Evolutionary conservation across 2,888 invertebrate genomes (phyloP), one percentile per base, ranked within the genome.

Genomic region (Nowickia ferox): DNA sequence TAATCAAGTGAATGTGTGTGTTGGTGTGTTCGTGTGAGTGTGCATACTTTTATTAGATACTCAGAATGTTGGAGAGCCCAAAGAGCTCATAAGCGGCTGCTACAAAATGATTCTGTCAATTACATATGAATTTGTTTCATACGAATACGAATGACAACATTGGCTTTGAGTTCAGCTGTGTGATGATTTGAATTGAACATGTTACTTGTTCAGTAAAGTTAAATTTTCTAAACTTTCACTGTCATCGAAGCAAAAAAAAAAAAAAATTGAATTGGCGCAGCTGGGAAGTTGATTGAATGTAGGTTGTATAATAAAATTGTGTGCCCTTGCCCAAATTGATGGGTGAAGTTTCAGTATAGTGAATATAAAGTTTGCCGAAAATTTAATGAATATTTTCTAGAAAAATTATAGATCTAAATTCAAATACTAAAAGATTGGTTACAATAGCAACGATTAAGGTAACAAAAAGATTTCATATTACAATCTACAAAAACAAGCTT

Each of bases 51-150:
- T 30, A 30, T 30, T 30, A 30, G 6, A 30, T 30, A 30, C 30
- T 30, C 30, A 30, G 6, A 30, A 65, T 74, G 44, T 78, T 44
- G 48, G 17, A 76, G 42, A 71, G 48, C 63, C 46, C 48, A 53
- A 71, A 84, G 57, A 84, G 59, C 74, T 79, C 74, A 79, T 71
- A 80, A 84, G 75, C 59, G 76, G n/a, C 66, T 77, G 61, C 51
- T 59, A 75, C 44, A 76, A 53, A 61, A 68, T 48, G 51, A 51
- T 77, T 78, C 82, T 82, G 85, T 82, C 82, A 82, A 85, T 82
- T 85, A 75, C 69, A 82, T 78, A 51, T 51, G 77, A 78, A 69
- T 74, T 74, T 78, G 55, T 78, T 71, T 82, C 65, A 17, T 57
- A 65, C 61, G 30, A 51, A 65, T 53, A 51, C 30, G 65, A 71